Conservation (phyloP, 2,888 invertebrate genomes). For the Congeria kusceri region DNA sequence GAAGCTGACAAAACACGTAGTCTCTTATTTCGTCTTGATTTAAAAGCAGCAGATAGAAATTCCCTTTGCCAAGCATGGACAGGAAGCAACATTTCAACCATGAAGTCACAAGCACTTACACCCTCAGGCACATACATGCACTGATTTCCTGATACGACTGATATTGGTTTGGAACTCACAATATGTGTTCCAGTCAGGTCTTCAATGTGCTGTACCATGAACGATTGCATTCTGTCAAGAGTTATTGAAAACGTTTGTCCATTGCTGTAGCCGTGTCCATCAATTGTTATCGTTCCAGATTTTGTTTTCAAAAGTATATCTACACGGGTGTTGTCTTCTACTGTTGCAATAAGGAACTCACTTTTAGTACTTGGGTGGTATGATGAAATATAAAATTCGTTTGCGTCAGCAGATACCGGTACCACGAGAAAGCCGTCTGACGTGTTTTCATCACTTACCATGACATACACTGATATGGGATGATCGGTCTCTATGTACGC, state of each 20-base stretch:
- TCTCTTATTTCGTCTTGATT: neutral
- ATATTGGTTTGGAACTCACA: slow-evolving; percentile 1
- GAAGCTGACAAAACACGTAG: neutral
- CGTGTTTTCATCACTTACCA: too few species aligned
- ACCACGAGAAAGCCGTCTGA: too few species aligned
- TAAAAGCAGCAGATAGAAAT: neutral
- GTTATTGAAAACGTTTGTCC: neutral
- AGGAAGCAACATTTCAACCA: neutral
- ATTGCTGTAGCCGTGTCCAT: neutral
- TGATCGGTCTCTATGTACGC: too few species aligned
- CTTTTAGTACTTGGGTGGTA: too few species aligned
- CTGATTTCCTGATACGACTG: slow-evolving; percentile 4
- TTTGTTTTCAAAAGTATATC: neutral
- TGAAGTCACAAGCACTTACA: neutral
- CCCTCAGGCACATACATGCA: neutral
- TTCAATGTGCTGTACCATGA: neutral
- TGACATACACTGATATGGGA: too few species aligned
- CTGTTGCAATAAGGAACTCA: neutral
- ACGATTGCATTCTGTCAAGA: neutral
- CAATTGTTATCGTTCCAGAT: neutral
- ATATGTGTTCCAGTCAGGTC: slow-evolving; percentile 3
- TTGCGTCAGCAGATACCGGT: too few species aligned
- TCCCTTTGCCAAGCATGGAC: neutral
- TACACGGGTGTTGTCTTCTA: neutral
- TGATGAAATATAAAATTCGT: too few species aligned